Evolutionary conservation across 92 coral and sea anemone species (phyloP).

Genomic region (Pocillopora meandrina): DNA sequence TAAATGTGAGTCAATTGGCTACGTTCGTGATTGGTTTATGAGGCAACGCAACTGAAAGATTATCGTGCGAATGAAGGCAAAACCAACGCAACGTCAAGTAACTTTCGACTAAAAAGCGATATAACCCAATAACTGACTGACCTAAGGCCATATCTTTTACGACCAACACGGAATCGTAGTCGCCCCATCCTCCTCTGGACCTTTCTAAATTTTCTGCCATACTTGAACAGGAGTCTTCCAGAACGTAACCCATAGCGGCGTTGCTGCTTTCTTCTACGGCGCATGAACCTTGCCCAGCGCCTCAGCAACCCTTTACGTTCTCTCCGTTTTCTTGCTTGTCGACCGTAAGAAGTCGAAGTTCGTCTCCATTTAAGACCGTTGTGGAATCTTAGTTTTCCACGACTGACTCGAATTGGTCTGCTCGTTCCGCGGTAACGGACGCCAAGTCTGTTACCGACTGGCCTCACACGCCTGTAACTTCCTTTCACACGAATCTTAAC

Average conservation of each 20-base stretch:
- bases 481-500: constrained; percentile 15
- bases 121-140: background rate
- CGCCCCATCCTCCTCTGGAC: background rate
- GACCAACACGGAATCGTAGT: constrained; percentile 19
- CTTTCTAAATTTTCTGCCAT: constrained; percentile 8
- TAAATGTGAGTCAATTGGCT: too few relatives aligned
- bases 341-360: constrained; percentile 26
- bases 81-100: too few relatives aligned
- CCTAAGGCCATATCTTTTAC: constrained; percentile 11
- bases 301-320: background rate
- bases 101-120: too few relatives aligned
- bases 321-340: constrained; percentile 27
- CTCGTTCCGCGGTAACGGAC: background rate
- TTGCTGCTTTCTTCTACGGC: background rate
- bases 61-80: too few relatives aligned
- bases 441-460: background rate
- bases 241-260: constrained; percentile 7
- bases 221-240: constrained; percentile 11
- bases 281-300: constrained; percentile 6
- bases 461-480: constrained; percentile 4
- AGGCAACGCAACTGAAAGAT: too few relatives aligned
- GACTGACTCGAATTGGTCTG: constrained; percentile 3
- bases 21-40: too few relatives aligned
- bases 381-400: constrained; percentile 17
- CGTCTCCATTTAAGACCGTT: constrained; percentile 22